Evolutionary conservation across 1,140 invertebrate genomes (phyloP), one percentile per base, ranked within the genome.

Genomic region (Kradibia gibbosae): DNA sequence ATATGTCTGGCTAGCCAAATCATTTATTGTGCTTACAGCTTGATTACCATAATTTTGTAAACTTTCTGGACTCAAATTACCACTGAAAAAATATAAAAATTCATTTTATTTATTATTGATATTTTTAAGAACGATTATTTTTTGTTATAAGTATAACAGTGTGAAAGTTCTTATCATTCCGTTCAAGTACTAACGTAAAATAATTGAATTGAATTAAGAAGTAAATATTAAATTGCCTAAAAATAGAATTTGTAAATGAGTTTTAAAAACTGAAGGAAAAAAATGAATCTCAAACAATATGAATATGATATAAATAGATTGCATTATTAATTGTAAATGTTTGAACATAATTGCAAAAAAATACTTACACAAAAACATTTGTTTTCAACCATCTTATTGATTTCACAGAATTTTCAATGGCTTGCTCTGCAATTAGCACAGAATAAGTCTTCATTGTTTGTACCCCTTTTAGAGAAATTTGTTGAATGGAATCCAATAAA

Each of bases 311-410:
- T 36, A 67, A 4, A 22, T 45, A 42, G 13, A 45, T 71, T 71
- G 0, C 13, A 45, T 71, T 45, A 71, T 15, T 36, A 53, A 53
- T 15, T 53, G 3, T 10, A 17, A 53, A 17, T 17, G 22, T 28
- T 28, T 60, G 25, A 4, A 60, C 13, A 28, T 36, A 36, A 10
- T 65, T 65, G 10, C 8, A 48, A 34, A 53, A 22, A 53, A 55
- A 74, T 67, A 79, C 95, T 95, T 93, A 96, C 95, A 95, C 91
- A 91, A 96, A 95, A 70, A 96, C 94, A 91, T 95, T 95, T 50
- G 93, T 94, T 88, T 93, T 93, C 84, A 95, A 90, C 91, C 95
- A 92, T 53, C 85, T 81, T 50, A 89, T 81, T 75, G 85, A 86
- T 65, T 80, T 83, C 36, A 70, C 80, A 50, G 88, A 89, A 82